These are phyloP conservation scores for Acleris laterana DNA, from an alignment of 2,888 invertebrate genomes.

Conservation along the genomic window DNA sequence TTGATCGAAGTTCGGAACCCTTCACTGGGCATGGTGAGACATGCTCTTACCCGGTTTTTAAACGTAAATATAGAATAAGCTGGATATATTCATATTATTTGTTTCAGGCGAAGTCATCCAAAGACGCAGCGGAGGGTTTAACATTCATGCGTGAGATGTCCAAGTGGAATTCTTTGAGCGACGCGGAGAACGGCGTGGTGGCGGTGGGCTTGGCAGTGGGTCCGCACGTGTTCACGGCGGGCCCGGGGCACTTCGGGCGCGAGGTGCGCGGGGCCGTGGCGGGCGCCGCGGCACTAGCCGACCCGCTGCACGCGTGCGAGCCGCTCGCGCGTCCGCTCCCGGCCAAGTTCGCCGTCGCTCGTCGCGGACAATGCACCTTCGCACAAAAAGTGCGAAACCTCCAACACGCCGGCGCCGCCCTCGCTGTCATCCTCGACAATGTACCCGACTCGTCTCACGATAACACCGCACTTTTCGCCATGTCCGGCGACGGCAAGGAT, in stretches of 20 bases:
- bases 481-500: constrained; percentile 96
- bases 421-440: constrained; percentile 94
- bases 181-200: constrained; percentile 74
- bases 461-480: constrained; percentile 94
- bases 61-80: neutral
- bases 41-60: neutral
- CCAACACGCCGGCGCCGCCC: constrained; percentile 92
- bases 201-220: constrained; percentile 61
- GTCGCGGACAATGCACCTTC: constrained; percentile 97
- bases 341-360: constrained; percentile 93
- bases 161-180: constrained; percentile 91
- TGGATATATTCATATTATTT: neutral
- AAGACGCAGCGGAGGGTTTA: constrained; percentile 96
- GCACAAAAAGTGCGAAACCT: constrained; percentile 95
- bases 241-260: constrained; percentile 96
- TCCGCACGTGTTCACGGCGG: constrained; percentile 84
- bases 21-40: too few relatives aligned
- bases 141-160: constrained; percentile 99
- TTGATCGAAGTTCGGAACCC: too few relatives aligned
- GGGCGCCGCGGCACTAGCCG: constrained; percentile 86
- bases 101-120: constrained; percentile 91
- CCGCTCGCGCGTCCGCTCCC: constrained; percentile 82
- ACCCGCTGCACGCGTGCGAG: constrained; percentile 88
- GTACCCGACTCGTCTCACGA: constrained; percentile 89
- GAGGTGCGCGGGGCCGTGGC: constrained; percentile 88